phyloP scores from a whole-genome alignment of 2,113 vertebrate species.

The Prunella himalayana region DNA sequence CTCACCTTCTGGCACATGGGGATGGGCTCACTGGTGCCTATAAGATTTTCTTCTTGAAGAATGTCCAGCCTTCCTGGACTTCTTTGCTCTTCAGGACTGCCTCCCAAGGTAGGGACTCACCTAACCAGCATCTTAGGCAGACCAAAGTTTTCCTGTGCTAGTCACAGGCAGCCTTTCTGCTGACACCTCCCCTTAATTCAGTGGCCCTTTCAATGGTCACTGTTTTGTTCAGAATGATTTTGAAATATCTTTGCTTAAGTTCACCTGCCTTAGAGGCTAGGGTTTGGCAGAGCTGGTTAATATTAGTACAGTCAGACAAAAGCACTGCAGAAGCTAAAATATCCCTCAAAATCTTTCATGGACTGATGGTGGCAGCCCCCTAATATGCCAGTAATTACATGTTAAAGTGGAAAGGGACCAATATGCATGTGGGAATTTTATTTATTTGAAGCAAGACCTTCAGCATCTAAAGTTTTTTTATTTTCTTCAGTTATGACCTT shows the following conservation, averaged over 20 bases:
- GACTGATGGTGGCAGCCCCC: not conserved
- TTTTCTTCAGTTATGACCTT: not conserved
- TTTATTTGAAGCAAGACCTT: not conserved
- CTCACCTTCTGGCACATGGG: fast-evolving
- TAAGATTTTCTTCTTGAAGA: not conserved
- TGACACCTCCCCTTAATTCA: not conserved
- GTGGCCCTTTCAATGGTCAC: not conserved
- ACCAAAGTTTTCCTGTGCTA: not conserved
- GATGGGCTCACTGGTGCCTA: not conserved
- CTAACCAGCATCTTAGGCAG: not conserved
- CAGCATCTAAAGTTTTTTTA: not conserved
- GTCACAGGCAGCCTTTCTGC: not conserved
- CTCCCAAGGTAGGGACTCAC: not conserved
- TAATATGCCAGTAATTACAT: not conserved
- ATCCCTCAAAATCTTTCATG: not conserved
- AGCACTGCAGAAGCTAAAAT: not conserved
- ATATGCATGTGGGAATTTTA: not conserved
- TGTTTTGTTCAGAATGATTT: not conserved
- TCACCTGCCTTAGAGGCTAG: not conserved
- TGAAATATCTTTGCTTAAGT: not conserved
- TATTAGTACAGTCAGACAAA: not conserved
- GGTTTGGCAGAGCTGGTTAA: not conserved
- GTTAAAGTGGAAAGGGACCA: not conserved
- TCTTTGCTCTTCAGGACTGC: not conserved
- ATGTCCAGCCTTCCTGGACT: not conserved